Evolutionary conservation across 2,797 vertebrate species (phyloP).

Genomic region (Smutsia temminckii): DNA sequence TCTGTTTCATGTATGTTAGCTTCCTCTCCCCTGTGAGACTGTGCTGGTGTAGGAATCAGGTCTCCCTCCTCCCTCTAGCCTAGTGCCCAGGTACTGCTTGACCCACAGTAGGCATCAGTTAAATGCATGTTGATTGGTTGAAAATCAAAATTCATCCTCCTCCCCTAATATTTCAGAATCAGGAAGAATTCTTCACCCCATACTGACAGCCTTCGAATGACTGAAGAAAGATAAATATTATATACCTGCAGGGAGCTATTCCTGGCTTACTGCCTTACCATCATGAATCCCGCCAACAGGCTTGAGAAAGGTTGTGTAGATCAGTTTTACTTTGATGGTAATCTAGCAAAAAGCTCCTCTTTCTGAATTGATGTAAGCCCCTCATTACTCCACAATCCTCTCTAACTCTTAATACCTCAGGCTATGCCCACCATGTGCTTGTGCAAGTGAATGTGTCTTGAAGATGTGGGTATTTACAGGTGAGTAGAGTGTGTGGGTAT

Average conservation of each 20-base stretch:
- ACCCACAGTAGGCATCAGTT: not conserved
- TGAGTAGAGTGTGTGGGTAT: not conserved
- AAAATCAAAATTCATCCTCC: not conserved
- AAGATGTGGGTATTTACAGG: not conserved
- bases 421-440: not conserved
- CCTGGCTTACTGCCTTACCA: not conserved
- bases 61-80: not conserved
- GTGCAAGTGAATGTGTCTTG: not conserved
- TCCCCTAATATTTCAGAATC: not conserved
- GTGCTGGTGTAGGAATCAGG: not conserved
- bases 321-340: not conserved
- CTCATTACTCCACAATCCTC: not conserved
- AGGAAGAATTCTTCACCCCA: not conserved
- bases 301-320: not conserved
- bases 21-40: not conserved
- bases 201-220: not conserved
- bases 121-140: not conserved
- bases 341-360: not conserved
- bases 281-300: not conserved
- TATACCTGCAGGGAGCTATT: not conserved
- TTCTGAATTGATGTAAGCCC: not conserved
- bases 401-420: not conserved
- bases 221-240: conserved; percentile 34
- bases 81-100: not conserved
- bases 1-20: not conserved